A percentile compares a stretch with the other conserved stretches of the same genome.
Conservation (phyloP, 2,113 vertebrate genomes). For the Leptodactylus fuscus region DNA sequence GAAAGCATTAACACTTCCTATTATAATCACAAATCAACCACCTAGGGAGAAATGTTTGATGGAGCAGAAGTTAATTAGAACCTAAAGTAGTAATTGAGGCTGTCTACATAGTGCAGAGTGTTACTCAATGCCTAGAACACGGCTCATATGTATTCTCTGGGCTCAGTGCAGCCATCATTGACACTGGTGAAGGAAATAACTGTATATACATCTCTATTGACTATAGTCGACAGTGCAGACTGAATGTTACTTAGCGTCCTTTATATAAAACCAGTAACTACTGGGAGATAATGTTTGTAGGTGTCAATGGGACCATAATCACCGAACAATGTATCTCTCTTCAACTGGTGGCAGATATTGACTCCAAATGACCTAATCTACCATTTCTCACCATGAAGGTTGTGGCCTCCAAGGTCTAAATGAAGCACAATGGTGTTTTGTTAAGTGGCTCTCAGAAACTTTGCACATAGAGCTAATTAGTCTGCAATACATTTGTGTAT, state of each 20-base stretch:
- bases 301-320: constrained; percentile 18
- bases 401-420: not conserved
- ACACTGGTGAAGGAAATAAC: not conserved
- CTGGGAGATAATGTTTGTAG: not conserved
- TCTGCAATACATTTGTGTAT: not conserved
- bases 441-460: not conserved
- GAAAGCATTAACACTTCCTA: constrained; percentile 46
- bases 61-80: constrained; percentile 41
- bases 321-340: not conserved
- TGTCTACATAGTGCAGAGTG: not conserved
- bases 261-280: not conserved
- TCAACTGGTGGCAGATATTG: constrained; percentile 8
- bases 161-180: no score
- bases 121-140: not conserved
- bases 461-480: constrained; percentile 12
- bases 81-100: not conserved
- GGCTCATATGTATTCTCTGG: not conserved
- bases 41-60: not conserved
- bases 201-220: not conserved
- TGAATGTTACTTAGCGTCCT: not conserved
- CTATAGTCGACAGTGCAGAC: not conserved
- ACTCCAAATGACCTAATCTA: constrained; percentile 26
- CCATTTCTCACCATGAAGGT: not conserved
- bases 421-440: not conserved
- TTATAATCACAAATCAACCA: constrained; percentile 48